Evolutionary conservation across 1,140 invertebrate genomes (phyloP).

Genomic region (Eurosta solidaginis): DNA sequence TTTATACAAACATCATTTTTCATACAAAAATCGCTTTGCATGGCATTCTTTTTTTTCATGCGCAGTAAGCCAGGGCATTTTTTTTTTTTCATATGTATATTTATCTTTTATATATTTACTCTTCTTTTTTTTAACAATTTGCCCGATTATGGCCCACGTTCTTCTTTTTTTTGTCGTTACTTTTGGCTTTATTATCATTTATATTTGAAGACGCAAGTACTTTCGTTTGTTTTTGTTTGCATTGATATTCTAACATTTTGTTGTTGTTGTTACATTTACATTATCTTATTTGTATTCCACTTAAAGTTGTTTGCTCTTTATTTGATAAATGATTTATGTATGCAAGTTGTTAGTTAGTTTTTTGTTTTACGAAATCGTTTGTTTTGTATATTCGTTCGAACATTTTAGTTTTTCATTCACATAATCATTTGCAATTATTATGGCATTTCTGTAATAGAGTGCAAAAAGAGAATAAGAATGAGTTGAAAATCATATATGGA

Average conservation of each 20-base stretch:
- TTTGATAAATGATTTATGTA: slow-evolving; percentile 19
- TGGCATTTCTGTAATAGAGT: slow-evolving; percentile 1
- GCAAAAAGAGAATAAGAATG: not conserved
- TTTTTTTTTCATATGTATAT: no score
- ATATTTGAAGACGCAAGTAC: slow-evolving; percentile 7
- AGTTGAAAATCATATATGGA: not conserved
- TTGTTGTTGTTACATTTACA: no score
- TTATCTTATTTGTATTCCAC: slow-evolving; percentile 11
- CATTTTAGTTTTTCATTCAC: slow-evolving; percentile 12
- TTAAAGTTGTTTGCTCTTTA: not conserved
- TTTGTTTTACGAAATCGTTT: not conserved
- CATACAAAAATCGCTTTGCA: not conserved
- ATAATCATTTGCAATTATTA: slow-evolving; percentile 15
- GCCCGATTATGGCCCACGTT: not conserved
- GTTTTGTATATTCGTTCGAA: not conserved
- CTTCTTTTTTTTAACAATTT: not conserved
- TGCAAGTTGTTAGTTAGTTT: not conserved
- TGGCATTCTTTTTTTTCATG: not conserved
- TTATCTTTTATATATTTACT: not conserved
- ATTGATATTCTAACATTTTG: slow-evolving; percentile 9
- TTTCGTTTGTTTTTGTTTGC: slow-evolving; percentile 17
- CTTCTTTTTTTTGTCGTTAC: not conserved
- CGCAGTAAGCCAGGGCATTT: no score
- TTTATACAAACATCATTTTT: slow-evolving; percentile 24
- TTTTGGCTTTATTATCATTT: slow-evolving; percentile 23